Base-by-base conservation (phyloP, 2,113 vertebrate genomes). In the Protomyctophum bolini region DNA sequence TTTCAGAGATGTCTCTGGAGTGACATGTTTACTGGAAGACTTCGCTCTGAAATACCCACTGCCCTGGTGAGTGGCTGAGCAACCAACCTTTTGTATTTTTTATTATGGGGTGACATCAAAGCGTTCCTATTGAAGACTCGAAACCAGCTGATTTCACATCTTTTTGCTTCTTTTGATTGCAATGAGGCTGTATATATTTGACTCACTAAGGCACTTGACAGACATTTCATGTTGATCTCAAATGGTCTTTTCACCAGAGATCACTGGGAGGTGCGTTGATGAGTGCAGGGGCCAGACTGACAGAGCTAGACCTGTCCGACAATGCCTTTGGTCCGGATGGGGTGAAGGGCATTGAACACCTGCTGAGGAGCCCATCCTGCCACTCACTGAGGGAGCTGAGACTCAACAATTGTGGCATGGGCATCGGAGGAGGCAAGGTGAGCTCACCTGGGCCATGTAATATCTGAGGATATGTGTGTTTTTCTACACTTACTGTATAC, bases 381-480 rank as follows among this genome's bases (percentile, higher is more conserved):
- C 95, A 96, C 92, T 94, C 92, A 0, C 75, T 99, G 8, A 94
- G 91, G 48, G 95, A 97, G 6, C 95, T 99, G 49, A 94, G 92
- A 64, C 94, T 99, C 64, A 99, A 99, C 91, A 99, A 99, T 88
- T 99, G 98, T 57, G 98, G 98, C 65, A 96, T 99, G 96, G 98
- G 98, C 71, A 94, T 97, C 9, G 98, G 95, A 10, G 98, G 98
- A 14, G 98, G 98, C 73, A 98, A 98, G 95, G 98, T 97, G 83
- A 87, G 88, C 0, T 54, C 49, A 3, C 54, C 54, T 56, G 14
- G n/a, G 6, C n/a, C 52, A 54, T 7, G 10, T n/a, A 54, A n/a
- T 54, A 10, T 54, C 29, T 29, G 8, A 9, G 57, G 28, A 10
- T 58, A 9, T 58, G 14, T 28, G 54, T 58, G 57, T 21, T 6